A percentile compares a stretch with the other conserved stretches of the same genome.
phyloP scores from a whole-genome alignment of 2,888 invertebrate genomes.

The Melieria omissa region DNA sequence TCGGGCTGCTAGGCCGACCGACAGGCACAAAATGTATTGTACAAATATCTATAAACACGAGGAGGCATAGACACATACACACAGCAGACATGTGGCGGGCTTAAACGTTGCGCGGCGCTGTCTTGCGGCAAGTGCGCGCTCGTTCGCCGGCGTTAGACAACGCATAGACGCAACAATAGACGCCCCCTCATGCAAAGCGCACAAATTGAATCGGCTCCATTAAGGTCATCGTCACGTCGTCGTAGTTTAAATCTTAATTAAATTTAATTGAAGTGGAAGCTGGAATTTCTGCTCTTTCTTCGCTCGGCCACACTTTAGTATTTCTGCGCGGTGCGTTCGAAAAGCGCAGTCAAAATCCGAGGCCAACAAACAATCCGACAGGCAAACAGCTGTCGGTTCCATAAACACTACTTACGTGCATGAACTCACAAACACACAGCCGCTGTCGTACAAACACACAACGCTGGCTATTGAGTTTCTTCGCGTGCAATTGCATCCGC shows the following conservation, averaged over 20 bases:
- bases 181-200: slow-evolving; percentile 28
- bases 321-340: slow-evolving; percentile 23
- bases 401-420: background rate
- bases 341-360: slow-evolving; percentile 19
- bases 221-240: slow-evolving; percentile 60
- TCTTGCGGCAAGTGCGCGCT: no score
- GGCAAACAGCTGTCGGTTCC: background rate
- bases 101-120: no score
- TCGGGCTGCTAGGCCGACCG: no score
- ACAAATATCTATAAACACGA: background rate
- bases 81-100: background rate
- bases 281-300: slow-evolving; percentile 17
- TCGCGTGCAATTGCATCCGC: background rate
- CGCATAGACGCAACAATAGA: slow-evolving; percentile 21
- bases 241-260: slow-evolving; percentile 61
- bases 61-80: background rate
- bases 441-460: background rate
- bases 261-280: slow-evolving; percentile 61
- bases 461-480: background rate
- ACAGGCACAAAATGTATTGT: background rate
- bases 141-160: background rate
- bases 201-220: slow-evolving; percentile 49
- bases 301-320: background rate
- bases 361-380: slow-evolving; percentile 28
- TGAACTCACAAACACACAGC: slow-evolving; percentile 2